Conservation (phyloP, 2,797 vertebrate genomes). For the Rallus crepitans region DNA sequence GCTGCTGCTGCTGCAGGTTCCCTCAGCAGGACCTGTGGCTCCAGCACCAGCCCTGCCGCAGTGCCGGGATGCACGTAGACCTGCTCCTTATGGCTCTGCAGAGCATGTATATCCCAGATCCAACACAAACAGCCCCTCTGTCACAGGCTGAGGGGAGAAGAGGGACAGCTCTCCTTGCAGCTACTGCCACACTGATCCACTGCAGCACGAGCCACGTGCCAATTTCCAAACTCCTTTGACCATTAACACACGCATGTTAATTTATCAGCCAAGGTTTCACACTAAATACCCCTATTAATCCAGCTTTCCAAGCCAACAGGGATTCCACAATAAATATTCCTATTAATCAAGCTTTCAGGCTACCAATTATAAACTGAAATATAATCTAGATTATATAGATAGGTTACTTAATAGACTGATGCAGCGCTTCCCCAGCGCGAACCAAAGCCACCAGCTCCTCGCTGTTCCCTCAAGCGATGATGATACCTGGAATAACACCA, state of each 20-base stretch:
- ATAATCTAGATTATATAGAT: accelerated
- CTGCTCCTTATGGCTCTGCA: background rate
- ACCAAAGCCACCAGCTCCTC: accelerated
- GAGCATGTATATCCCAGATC: too few species aligned
- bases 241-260: accelerated
- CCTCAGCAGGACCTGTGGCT: background rate
- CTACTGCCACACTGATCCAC: accelerated
- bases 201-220: accelerated
- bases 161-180: background rate
- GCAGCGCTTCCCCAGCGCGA: background rate
- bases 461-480: accelerated
- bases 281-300: background rate
- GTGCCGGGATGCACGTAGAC: background rate
- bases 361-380: background rate
- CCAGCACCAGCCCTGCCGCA: background rate
- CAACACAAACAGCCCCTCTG: background rate
- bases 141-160: background rate
- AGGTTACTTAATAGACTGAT: background rate
- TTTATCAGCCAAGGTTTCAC: background rate
- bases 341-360: background rate
- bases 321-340: background rate
- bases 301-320: background rate
- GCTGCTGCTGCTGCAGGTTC: background rate
- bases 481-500: accelerated
- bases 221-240: background rate